A percentile compares a stretch with the other conserved stretches of the same genome.
Conservation (phyloP, 2,113 vertebrate genomes). For the Chrysochloris asiatica region DNA sequence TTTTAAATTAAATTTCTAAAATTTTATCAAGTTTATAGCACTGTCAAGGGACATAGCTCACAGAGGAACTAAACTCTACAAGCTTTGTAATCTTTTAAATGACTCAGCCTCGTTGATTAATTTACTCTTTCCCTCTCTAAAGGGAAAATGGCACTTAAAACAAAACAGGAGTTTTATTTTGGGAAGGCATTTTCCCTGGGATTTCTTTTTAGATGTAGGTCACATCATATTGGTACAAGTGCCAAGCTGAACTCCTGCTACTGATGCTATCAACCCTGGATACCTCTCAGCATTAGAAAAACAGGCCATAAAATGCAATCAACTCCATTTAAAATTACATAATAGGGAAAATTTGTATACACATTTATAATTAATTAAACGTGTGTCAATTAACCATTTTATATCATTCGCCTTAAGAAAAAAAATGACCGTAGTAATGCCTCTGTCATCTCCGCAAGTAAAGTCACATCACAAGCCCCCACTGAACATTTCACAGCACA, state of each 20-base stretch:
- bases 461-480: neutral
- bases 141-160: slow-evolving; percentile 78
- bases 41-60: slow-evolving; percentile 73
- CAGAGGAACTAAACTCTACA: slow-evolving; percentile 45
- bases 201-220: slow-evolving; percentile 73
- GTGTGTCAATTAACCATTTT: neutral
- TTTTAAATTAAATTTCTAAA: slow-evolving; percentile 83
- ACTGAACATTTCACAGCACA: neutral
- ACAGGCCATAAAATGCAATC: slow-evolving; percentile 28
- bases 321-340: slow-evolving; percentile 26
- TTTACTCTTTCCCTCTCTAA: slow-evolving; percentile 78
- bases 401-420: neutral
- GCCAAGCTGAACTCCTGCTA: slow-evolving; percentile 50
- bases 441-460: neutral
- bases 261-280: slow-evolving; percentile 34
- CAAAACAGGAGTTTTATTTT: slow-evolving; percentile 69
- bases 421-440: neutral
- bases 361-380: slow-evolving; percentile 39
- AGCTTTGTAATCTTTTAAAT: slow-evolving; percentile 78
- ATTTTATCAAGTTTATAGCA: slow-evolving; percentile 72
- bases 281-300: slow-evolving; percentile 40
- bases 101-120: slow-evolving; percentile 76
- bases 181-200: slow-evolving; percentile 61
- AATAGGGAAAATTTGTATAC: slow-evolving; percentile 6
- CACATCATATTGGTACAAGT: slow-evolving; percentile 54